Evolutionary conservation across 2,797 vertebrate genomes (phyloP), one percentile per base, ranked within the genome.

Genomic region (Aphelocoma californica): DNA sequence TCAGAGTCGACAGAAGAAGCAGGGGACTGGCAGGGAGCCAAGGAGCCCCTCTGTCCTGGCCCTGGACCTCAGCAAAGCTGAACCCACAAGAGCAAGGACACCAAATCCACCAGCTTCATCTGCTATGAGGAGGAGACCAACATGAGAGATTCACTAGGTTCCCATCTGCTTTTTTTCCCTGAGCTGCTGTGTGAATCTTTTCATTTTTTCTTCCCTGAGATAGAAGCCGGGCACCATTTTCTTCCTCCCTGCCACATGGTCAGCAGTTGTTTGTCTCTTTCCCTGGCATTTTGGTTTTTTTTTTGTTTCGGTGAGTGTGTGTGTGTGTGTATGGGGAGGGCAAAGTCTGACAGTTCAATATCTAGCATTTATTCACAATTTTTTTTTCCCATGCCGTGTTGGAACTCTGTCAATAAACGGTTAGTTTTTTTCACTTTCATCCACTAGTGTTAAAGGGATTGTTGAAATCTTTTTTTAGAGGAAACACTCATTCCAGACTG

Each of bases 361-460:
- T 42, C 18, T 40, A 62, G 18, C 36, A 42, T 62, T n/a, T 51
- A 51, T 51, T 51, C 36, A n/a, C 31, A 6, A 14, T n/a, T 26
- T 42, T 36, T 36, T 62, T 62, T 10, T 8, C 47, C 18, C 8
- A 14, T 29, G 36, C 14, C 0, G 0, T 62, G 24, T n/a, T 77
- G 45, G 45, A 18, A n/a, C 29, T 62, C 36, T 45, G 16, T 42
- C 36, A 62, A 51, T 51, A 51, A n/a, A 62, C 2, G 1, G 36
- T 23, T 29, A 25, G 1, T 1, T 51, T 28, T 75, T 51, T 77
- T n/a, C 60, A 28, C 31, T 34, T 62, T 51, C 38, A 51, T 77
- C 24, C 1, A 2, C 58, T 18, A 14, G 36, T 51, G 38, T 29
- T 77, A 34, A 45, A 29, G 14, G 24, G 40, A 56, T 56, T 56